Base-by-base conservation (phyloP, 2,888 invertebrate species). In the Limnephilus lunatus region DNA sequence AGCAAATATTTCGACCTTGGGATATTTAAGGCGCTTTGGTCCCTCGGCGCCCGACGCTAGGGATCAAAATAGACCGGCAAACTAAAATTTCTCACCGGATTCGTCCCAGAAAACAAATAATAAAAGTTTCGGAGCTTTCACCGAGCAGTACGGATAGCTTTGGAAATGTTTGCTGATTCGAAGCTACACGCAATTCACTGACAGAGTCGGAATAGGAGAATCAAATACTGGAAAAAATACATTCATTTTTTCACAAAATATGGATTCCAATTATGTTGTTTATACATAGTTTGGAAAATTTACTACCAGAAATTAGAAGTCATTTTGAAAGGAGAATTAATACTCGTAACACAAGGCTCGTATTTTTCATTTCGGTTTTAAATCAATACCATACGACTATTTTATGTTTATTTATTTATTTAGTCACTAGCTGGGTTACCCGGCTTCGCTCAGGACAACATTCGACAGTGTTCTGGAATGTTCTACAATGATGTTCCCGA, bases 101-200 rank as follows among this genome's bases (percentile, higher is more conserved):
- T 32, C 88, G 88, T 31, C 88, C 30, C 35, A 68, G 80, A 88
- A 88, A 88, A 53, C 32, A 80, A 88, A 88, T 68, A 68, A n/a
- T 53, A 80, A 88, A 88, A 88, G 32, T 88, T 88, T 68, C 32
- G 68, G 88, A 80, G 88, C 53, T 88, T 88, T 88, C 88, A n/a
- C 88, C 31, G 88, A 35, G 88, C 68, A 88, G 88, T 32, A 88
- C 88, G 68, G 68, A 48, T 30, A 48, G 48, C 30, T 30, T 25
- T 39, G 12, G n/a, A 86, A 44, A 86, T 68, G 68, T 68, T 68
- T 86, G 39, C 39, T n/a, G 44, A 44, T 86, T 86, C n/a, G 35
- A 83, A 83, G 48, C 86, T 44, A 39, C 86, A 86, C 86, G 86
- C 86, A 44, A 39, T 83, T 30, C 25, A 48, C 86, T 30, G 30